Conservation (phyloP, 2,888 invertebrate species). For the Glaucopsyche alexis region DNA sequence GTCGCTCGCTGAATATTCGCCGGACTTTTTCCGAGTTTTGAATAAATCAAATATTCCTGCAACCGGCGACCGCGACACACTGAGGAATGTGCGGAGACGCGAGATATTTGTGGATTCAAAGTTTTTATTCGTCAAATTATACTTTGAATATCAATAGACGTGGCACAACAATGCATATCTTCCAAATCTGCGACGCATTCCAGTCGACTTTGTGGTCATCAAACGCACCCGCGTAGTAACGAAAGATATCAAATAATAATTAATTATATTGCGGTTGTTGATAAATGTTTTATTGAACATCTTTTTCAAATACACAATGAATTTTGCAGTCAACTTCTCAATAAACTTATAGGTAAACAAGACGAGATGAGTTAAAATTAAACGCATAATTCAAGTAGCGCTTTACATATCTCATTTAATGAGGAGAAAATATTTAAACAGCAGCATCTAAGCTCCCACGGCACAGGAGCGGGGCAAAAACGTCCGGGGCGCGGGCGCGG, state of each 20-base stretch:
- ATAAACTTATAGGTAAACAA: background rate
- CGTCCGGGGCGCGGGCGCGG: slow-evolving; percentile 42
- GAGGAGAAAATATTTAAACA: slow-evolving; percentile 44
- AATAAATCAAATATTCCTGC: slow-evolving; percentile 69
- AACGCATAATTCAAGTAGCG: slow-evolving; percentile 29
- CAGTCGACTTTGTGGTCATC: background rate
- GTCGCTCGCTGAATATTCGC: slow-evolving; percentile 46
- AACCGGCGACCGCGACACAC: slow-evolving; percentile 33
- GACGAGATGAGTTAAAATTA: slow-evolving; percentile 18
- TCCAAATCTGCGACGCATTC: background rate
- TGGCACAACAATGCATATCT: slow-evolving; percentile 14
- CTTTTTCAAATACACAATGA: background rate
- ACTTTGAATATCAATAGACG: slow-evolving; percentile 25
- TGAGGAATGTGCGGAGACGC: slow-evolving; percentile 38
- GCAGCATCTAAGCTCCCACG: slow-evolving; percentile 53
- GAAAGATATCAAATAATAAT: background rate
- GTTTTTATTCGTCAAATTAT: slow-evolving; percentile 23
- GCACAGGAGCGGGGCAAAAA: slow-evolving; percentile 46
- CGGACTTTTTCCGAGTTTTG: slow-evolving; percentile 55
- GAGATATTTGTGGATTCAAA: slow-evolving; percentile 13
- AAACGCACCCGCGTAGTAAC: background rate
- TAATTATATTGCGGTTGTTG: background rate
- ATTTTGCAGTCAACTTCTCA: background rate
- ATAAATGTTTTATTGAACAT: background rate
- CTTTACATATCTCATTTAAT: slow-evolving; percentile 38